Evolutionary conservation across 2,113 vertebrate genomes (phyloP).

Genomic region (Micronisus gabar): DNA sequence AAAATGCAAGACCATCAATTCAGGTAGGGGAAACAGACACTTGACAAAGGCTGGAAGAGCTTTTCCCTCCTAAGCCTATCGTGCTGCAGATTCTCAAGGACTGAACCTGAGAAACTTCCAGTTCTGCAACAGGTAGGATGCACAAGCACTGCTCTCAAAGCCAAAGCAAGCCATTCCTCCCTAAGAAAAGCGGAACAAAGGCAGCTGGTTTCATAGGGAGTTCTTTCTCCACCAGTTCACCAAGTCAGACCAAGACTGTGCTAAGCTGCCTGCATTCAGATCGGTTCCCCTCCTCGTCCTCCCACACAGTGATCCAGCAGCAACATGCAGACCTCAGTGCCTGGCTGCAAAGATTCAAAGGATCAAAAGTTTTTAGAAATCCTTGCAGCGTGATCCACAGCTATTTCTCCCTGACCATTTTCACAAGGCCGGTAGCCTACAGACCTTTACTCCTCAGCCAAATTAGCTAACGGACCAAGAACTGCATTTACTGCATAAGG

Average conservation of each 20-base stretch:
- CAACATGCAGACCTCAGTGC: not conserved
- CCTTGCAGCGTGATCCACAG: not conserved
- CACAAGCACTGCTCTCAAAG: not conserved
- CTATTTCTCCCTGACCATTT: accelerated
- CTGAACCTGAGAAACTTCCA: not conserved
- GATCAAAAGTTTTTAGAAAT: not conserved
- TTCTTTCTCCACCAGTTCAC: not conserved
- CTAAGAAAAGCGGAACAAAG: not conserved
- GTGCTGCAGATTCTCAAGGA: not conserved
- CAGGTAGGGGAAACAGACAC: not conserved
- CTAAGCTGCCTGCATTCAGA: not conserved
- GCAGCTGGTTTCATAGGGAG: not conserved
- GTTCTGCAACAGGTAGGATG: not conserved
- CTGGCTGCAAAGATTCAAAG: not conserved
- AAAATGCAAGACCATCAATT: not conserved
- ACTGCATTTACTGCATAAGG: not conserved
- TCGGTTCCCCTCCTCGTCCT: not conserved
- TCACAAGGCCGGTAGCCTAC: not conserved
- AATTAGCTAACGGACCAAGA: accelerated
- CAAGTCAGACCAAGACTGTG: not conserved
- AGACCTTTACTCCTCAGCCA: not conserved
- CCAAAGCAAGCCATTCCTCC: not conserved
- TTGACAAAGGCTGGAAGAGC: not conserved
- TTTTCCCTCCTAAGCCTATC: not conserved
- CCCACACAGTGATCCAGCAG: not conserved